Evolutionary conservation across 2,888 invertebrate species (phyloP), one percentile per base, ranked within the genome.

Genomic region (Halocaridina rubra): DNA sequence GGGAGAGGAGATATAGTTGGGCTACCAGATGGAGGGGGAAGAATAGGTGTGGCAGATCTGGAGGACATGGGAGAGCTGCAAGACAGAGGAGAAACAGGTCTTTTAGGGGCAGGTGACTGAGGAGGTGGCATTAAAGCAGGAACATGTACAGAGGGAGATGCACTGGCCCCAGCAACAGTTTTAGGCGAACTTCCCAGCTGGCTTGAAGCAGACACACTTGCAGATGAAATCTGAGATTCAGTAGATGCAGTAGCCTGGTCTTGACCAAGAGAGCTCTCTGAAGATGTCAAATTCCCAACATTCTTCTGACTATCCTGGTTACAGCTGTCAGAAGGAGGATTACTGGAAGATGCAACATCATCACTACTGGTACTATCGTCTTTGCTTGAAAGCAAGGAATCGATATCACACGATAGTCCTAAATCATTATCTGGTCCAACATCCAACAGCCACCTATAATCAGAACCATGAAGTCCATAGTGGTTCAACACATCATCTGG

Each of bases 1-100:
- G 85, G 81, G 29, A 84, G 84, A 19, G 87, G 87, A 19, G 87
- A 88, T 16, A 71, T 64, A 59, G 74, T 88, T 19, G 88, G 86
- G 33, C 84, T 81, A 3, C 81, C 82, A 16, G 85, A 84, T 32
- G 72, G 76, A 24, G 85, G 80, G 22, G 82, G 86, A 24, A 80
- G 85, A 75, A 77, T 87, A 29, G 84, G 88, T 29, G 79, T 87
- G 22, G 72, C 84, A 64, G 78, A 84, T n/a, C 80, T 61, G 10
- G 78, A 79, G 32, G 88, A 85, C 22, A 81, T 72, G 27, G 86
- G 88, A 61, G 88, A 82, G 57, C 69, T 86, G 64, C 85, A 75
- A 24, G 82, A 82, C 24, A 88, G 88, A n/a, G 89, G 88, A 32
- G 89, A 89, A 32, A 76, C 59, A 0, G 87, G 85, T 69, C 85